Conservation (phyloP, 2,797 vertebrate genomes). For the Gephyroberyx darwinii region DNA sequence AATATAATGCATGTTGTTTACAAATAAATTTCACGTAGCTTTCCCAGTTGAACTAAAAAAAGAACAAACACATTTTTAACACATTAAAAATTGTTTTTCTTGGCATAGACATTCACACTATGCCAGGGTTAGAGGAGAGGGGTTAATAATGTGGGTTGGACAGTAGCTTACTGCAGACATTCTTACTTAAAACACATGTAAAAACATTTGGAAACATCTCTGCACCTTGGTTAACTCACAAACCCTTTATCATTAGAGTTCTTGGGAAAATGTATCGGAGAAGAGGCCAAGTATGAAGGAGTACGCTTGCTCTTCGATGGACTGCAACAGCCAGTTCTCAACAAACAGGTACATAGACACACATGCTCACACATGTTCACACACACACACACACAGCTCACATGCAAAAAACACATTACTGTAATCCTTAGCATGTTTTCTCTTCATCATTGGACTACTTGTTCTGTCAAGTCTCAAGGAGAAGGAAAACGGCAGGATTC, state of each 20-base stretch:
- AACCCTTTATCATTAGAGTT: conserved; percentile 80
- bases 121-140: too few relatives aligned
- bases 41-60: neutral
- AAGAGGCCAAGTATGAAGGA: conserved; percentile 93
- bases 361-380: conserved; percentile 1
- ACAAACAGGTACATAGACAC: conserved; percentile 90
- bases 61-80: neutral
- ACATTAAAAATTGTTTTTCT: neutral
- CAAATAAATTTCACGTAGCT: neutral
- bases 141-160: neutral
- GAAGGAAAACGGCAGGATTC: neutral
- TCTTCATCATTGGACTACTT: neutral
- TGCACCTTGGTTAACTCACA: too few relatives aligned
- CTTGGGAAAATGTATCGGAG: conserved; percentile 93
- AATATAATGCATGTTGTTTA: neutral
- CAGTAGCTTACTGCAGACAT: neutral
- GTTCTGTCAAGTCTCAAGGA: neutral
- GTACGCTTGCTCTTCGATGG: conserved; percentile 92
- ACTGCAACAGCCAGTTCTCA: conserved; percentile 95
- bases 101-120: too few relatives aligned
- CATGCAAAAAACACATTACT: neutral
- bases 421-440: neutral
- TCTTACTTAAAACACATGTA: neutral
- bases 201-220: neutral
- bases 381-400: neutral